Evolutionary conservation across 1,140 invertebrate genomes (phyloP).

Genomic region (Camponotus vicinus): DNA sequence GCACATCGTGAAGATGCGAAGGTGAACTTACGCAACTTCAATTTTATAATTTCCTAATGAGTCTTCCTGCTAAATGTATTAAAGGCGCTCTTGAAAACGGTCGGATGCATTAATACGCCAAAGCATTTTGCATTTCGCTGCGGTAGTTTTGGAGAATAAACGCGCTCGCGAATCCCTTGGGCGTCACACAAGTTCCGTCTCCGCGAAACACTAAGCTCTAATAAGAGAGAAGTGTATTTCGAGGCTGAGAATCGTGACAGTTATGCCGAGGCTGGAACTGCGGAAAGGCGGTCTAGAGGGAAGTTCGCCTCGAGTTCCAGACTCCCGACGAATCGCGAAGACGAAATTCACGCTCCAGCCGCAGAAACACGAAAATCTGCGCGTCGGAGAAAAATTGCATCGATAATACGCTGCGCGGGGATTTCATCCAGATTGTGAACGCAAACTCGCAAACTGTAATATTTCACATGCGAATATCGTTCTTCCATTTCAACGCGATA

Average conservation of each 20-base stretch:
- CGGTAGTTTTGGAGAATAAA: conserved; percentile 45
- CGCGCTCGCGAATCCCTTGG: conserved; percentile 38
- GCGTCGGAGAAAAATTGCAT: conserved; percentile 44
- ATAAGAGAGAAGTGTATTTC: conserved; percentile 62
- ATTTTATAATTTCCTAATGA: neutral
- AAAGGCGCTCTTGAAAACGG: conserved; percentile 37
- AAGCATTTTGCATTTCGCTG: conserved; percentile 39
- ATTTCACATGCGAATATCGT: neutral
- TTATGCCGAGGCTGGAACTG: conserved; percentile 32
- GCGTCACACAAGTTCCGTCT: conserved; percentile 33
- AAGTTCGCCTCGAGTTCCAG: conserved; percentile 29
- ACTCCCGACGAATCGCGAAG: conserved; percentile 32
- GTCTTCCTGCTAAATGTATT: conserved; percentile 26
- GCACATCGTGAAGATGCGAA: too few relatives aligned
- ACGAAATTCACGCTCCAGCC: conserved; percentile 41
- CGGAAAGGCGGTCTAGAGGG: conserved; percentile 43
- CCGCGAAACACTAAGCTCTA: conserved; percentile 58
- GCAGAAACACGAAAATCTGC: neutral
- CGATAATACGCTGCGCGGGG: conserved; percentile 19
- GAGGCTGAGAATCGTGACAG: conserved; percentile 56
- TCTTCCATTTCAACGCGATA: conserved; percentile 5
- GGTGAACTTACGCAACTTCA: neutral
- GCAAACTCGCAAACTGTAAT: conserved; percentile 27
- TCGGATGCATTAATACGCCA: conserved; percentile 50
- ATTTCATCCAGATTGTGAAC: conserved; percentile 17